phyloP scores from a whole-genome alignment of 2,888 invertebrate genomes.

The Cepaea hortensis region DNA sequence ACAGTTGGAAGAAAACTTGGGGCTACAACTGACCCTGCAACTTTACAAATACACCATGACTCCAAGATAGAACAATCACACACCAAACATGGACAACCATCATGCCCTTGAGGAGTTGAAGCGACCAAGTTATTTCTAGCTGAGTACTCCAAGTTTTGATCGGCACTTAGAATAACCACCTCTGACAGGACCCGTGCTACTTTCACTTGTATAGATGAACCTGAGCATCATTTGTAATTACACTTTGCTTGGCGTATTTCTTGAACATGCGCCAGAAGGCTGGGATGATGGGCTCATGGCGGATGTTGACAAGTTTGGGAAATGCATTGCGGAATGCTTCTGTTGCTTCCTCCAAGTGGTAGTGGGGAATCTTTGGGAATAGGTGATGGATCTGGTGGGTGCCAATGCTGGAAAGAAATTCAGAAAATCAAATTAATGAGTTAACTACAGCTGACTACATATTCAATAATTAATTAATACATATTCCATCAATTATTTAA shows the following conservation, averaged over 20 bases:
- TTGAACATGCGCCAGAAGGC: constrained; percentile 69
- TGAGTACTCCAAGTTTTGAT: too few relatives aligned
- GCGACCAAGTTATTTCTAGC: too few relatives aligned
- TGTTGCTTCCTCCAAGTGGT: constrained; percentile 73
- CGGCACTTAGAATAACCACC: too few relatives aligned
- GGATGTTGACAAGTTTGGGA: constrained; percentile 66
- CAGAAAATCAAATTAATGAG: neutral
- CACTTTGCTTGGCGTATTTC: constrained; percentile 61
- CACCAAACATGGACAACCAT: too few relatives aligned
- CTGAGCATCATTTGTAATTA: constrained; percentile 55
- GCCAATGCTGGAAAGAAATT: constrained; percentile 59
- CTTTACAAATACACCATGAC: too few relatives aligned
- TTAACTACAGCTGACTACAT: neutral
- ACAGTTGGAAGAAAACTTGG: too few relatives aligned
- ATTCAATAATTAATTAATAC: too few relatives aligned
- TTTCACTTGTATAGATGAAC: constrained; percentile 61
- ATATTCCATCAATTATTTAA: too few relatives aligned
- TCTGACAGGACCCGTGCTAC: neutral
- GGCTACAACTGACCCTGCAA: too few relatives aligned
- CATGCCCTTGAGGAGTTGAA: too few relatives aligned
- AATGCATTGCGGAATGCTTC: constrained; percentile 66
- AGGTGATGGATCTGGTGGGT: constrained; percentile 74
- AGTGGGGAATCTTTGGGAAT: constrained; percentile 73
- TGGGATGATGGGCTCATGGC: constrained; percentile 67
- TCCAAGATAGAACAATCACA: too few relatives aligned